A percentile compares a stretch with the other conserved stretches of the same genome.
phyloP scores from a whole-genome alignment of 2,797 vertebrate species.

The Nyctalus aviator region DNA sequence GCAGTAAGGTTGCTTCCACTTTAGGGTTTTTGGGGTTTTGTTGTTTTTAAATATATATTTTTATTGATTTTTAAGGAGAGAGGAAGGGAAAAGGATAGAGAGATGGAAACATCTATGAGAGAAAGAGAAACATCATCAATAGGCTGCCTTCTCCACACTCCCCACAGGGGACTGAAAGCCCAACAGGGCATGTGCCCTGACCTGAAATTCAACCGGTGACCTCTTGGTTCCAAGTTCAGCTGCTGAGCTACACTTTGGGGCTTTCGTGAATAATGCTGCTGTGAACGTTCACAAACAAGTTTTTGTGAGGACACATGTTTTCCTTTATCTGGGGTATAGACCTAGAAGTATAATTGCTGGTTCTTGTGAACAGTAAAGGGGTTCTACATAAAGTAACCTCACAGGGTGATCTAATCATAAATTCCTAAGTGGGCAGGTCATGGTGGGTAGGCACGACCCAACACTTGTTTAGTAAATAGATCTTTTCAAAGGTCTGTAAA shows the following conservation, averaged over 20 bases:
- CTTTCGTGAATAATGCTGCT: background rate
- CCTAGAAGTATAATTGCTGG: background rate
- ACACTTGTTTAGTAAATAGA: background rate
- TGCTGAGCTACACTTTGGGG: too few relatives aligned
- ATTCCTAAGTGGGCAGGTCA: background rate
- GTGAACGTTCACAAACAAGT: background rate
- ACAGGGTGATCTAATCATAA: background rate
- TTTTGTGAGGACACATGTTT: background rate
- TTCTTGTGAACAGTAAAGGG: background rate
- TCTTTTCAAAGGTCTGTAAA: too few relatives aligned
- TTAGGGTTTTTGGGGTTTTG: background rate
- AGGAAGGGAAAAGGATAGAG: too few relatives aligned
- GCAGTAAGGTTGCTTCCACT: background rate
- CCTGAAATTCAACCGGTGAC: too few relatives aligned
- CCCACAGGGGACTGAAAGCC: too few relatives aligned
- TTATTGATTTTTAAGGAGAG: too few relatives aligned
- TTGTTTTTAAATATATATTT: too few relatives aligned
- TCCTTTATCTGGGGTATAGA: background rate
- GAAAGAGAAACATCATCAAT: too few relatives aligned
- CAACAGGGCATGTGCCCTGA: too few relatives aligned
- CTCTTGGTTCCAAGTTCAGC: too few relatives aligned
- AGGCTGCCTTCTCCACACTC: too few relatives aligned
- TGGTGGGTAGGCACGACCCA: background rate
- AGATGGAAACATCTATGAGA: too few relatives aligned
- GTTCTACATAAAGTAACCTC: background rate